Conservation (phyloP, 2,797 vertebrate genomes). For the Enteromius thamalakanensis region DNA sequence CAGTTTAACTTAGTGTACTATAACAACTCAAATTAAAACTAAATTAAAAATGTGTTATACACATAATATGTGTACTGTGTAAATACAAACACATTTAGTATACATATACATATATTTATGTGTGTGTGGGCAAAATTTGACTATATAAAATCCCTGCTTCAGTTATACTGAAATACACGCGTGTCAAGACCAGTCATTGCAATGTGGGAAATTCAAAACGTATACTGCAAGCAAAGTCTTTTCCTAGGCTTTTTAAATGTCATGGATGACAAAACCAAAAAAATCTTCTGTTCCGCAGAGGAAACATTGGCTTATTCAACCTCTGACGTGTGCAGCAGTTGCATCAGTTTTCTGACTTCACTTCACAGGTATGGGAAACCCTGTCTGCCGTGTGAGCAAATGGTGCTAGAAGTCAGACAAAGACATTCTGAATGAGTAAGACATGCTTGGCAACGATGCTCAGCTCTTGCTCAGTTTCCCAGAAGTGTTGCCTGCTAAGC, state of each 20-base stretch:
- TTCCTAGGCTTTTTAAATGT: not conserved
- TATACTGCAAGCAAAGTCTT: not conserved
- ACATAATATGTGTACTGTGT: too few species aligned
- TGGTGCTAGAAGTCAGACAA: conserved; percentile 9
- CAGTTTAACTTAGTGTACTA: not conserved
- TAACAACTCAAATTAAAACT: too few species aligned
- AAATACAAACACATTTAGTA: too few species aligned
- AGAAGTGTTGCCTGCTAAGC: conserved; percentile 69
- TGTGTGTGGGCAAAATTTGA: too few species aligned
- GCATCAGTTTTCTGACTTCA: conserved; percentile 12
- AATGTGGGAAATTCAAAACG: not conserved
- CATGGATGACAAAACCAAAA: not conserved
- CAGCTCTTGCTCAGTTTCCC: conserved; percentile 65
- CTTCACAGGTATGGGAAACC: conserved; percentile 51
- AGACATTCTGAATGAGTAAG: conserved; percentile 29
- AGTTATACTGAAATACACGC: not conserved
- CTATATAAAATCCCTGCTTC: too few species aligned
- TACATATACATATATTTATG: not conserved
- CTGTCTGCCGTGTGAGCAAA: not conserved
- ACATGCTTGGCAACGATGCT: not conserved
- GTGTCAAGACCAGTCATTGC: not conserved
- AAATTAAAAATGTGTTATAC: not conserved
- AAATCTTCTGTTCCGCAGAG: not conserved
- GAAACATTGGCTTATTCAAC: not conserved
- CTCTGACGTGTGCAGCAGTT: not conserved